These are phyloP conservation scores for Acromyrmex echinatior DNA, from an alignment of 1,140 invertebrate species.

Conservation along the genomic window DNA sequence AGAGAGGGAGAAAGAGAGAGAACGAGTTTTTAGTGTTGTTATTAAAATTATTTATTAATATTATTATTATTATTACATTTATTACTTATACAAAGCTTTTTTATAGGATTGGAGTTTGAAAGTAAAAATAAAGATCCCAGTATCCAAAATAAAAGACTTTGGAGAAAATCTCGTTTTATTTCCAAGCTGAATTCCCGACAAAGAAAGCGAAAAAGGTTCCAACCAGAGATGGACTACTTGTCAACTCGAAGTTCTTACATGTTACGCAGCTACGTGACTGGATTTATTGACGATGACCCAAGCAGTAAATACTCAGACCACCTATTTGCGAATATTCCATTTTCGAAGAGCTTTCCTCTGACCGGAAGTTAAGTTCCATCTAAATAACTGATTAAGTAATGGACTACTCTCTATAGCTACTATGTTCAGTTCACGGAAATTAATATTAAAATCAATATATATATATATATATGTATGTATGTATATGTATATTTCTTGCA, in stretches of 20 bases:
- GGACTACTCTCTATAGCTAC: not conserved
- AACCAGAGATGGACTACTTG: conserved; percentile 26
- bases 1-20: not conserved
- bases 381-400: conserved; percentile 22
- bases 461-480: not conserved
- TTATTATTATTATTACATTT: not conserved
- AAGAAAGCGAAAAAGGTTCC: not conserved
- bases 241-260: conserved; percentile 22
- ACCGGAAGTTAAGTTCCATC: conserved; percentile 5
- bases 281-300: conserved; percentile 41
- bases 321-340: conserved; percentile 23
- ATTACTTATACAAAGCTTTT: too few species aligned
- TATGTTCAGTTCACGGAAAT: conserved; percentile 12
- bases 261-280: conserved; percentile 44
- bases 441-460: conserved; percentile 8
- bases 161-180: conserved; percentile 13
- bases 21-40: not conserved
- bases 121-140: not conserved
- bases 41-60: too few species aligned
- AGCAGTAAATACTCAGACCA: conserved; percentile 31
- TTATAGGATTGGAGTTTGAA: not conserved
- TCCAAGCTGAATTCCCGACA: not conserved
- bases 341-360: conserved; percentile 9
- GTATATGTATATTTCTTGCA: not conserved
- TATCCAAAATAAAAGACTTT: not conserved